A percentile compares a stretch with the other conserved stretches of the same genome.
These are phyloP conservation scores for Megathymus violae DNA, from an alignment of 1,140 invertebrate genomes.

Conservation along the genomic window DNA sequence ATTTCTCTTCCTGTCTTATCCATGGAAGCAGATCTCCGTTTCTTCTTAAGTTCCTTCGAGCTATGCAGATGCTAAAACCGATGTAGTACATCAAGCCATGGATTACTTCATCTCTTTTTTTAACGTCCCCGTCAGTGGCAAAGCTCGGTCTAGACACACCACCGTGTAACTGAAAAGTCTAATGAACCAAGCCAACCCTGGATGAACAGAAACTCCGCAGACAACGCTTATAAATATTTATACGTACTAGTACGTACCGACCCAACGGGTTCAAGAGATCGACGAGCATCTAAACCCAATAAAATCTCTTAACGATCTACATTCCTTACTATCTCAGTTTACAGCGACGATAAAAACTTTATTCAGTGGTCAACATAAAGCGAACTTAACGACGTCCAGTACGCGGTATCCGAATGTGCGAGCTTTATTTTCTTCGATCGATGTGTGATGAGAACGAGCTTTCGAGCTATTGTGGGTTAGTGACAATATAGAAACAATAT, in stretches of 20 bases:
- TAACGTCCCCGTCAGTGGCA: too few species aligned
- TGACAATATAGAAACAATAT: not conserved
- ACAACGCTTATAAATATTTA: conserved; percentile 15
- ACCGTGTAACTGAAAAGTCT: not conserved
- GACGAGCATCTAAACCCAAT: conserved; percentile 24
- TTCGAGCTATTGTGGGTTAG: not conserved
- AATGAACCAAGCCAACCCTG: not conserved
- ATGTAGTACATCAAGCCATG: too few species aligned
- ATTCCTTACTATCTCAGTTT: conserved; percentile 29
- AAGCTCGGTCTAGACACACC: too few species aligned
- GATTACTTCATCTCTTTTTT: too few species aligned
- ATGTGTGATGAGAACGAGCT: not conserved
- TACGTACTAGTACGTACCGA: too few species aligned
- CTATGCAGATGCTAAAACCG: too few species aligned
- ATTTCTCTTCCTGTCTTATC: too few species aligned
- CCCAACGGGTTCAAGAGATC: conserved; percentile 4
- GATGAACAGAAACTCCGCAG: not conserved
- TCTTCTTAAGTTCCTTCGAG: too few species aligned
- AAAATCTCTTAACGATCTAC: conserved; percentile 20
- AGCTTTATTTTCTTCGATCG: conserved; percentile 4
- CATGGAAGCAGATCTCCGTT: too few species aligned
- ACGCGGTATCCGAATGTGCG: conserved; percentile 18
- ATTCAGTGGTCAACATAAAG: conserved; percentile 35
- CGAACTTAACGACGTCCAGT: conserved; percentile 16
- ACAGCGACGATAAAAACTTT: conserved; percentile 31